Conservation (phyloP, 2,888 invertebrate genomes). For the Keiferia lycopersicella region DNA sequence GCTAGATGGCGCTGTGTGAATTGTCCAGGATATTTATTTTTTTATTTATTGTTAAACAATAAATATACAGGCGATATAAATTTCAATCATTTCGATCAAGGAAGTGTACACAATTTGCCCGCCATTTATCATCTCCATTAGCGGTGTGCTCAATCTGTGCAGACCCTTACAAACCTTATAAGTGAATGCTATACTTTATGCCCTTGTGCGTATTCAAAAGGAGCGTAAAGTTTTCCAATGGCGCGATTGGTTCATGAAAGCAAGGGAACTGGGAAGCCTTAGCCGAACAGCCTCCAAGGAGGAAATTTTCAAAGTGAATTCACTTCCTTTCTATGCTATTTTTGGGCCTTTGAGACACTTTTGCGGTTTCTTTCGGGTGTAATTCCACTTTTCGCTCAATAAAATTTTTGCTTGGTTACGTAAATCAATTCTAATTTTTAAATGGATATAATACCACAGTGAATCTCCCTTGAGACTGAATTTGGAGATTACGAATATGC, state of each 20-base stretch:
- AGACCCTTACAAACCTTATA: not conserved
- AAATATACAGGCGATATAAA: not conserved
- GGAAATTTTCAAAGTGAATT: conserved; percentile 10
- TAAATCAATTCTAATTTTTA: too few relatives aligned
- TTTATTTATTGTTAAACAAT: not conserved
- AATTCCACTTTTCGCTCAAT: not conserved
- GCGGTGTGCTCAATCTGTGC: not conserved
- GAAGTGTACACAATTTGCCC: not conserved
- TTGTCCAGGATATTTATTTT: too few relatives aligned
- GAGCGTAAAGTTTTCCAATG: not conserved
- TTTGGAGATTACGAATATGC: too few relatives aligned
- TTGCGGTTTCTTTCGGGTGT: not conserved
- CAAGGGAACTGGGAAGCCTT: not conserved
- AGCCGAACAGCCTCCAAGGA: not conserved
- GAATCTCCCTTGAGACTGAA: too few relatives aligned
- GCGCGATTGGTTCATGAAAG: conserved; percentile 9
- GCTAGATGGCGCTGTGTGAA: too few relatives aligned
- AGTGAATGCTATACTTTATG: conserved; percentile 8
- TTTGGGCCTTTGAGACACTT: not conserved
- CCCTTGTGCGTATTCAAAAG: conserved; percentile 12
- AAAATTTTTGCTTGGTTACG: not conserved
- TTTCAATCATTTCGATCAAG: not conserved
- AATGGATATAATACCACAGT: too few relatives aligned
- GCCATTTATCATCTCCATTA: not conserved
- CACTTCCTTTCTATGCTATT: not conserved